Conservation (phyloP, 2,888 invertebrate genomes). For the Latheticus oryzae region DNA sequence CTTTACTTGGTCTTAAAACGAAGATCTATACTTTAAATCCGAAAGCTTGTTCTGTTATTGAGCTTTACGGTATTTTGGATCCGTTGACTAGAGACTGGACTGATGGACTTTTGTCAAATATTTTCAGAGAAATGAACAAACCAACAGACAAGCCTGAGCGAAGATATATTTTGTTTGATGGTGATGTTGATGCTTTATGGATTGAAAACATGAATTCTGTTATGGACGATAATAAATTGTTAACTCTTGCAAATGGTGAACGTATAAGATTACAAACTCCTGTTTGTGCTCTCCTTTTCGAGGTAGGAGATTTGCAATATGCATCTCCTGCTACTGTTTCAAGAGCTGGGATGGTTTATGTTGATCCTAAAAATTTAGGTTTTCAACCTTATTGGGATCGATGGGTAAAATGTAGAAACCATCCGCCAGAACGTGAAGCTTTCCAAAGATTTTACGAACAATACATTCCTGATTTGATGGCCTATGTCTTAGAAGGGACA, state of each 20-base stretch:
- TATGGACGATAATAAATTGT: conserved; percentile 93
- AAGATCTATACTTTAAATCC: conserved; percentile 86
- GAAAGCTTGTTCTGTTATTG: conserved; percentile 89
- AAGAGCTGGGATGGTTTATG: conserved; percentile 91
- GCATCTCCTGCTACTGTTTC: conserved; percentile 95
- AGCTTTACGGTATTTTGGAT: conserved; percentile 89
- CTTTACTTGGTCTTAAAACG: conserved; percentile 79
- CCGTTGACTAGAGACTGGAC: conserved; percentile 92
- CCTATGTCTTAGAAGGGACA: conserved; percentile 78
- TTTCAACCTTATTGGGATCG: conserved; percentile 88
- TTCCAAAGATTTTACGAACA: conserved; percentile 76
- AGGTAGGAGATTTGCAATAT: conserved; percentile 89
- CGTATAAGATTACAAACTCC: conserved; percentile 84
- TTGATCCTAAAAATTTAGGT: conserved; percentile 91
- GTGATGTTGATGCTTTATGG: conserved; percentile 95
- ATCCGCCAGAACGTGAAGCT: conserved; percentile 64
- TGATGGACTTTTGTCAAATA: conserved; percentile 89
- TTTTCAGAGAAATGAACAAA: conserved; percentile 91
- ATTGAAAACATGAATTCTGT: conserved; percentile 98
- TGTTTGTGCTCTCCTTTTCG: conserved; percentile 87
- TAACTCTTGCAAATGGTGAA: conserved; percentile 92
- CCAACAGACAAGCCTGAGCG: conserved; percentile 77
- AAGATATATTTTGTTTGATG: conserved; percentile 90
- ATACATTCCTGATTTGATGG: conserved; percentile 79
- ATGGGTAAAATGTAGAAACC: conserved; percentile 75